phyloP scores from a whole-genome alignment of 2,797 vertebrate genomes.

The Gephyroberyx darwinii region DNA sequence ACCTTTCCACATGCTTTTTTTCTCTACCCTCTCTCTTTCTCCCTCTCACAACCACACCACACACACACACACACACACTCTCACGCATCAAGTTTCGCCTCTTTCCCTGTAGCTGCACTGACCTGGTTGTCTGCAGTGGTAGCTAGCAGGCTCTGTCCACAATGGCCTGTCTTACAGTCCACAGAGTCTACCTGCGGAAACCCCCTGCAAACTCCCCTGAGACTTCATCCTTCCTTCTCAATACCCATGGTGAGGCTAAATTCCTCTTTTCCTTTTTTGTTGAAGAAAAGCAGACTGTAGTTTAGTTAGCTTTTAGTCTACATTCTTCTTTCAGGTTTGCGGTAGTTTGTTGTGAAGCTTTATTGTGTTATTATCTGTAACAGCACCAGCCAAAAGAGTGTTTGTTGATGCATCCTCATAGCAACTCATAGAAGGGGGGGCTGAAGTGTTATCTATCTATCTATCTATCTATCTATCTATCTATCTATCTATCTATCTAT shows the following conservation, averaged over 20 bases:
- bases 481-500: not conserved
- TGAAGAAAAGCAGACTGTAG: not conserved
- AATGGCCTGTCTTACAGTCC: constrained; percentile 69
- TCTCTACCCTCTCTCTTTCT: not conserved
- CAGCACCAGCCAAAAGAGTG: not conserved
- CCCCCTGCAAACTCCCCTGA: constrained; percentile 33
- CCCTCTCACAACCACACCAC: not conserved
- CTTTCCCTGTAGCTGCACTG: constrained; percentile 38
- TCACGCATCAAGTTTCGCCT: constrained; percentile 64
- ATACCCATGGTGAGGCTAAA: constrained; percentile 65
- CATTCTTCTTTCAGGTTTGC: not conserved
- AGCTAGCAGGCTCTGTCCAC: constrained; percentile 30
- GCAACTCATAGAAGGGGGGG: no score
- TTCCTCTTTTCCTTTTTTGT: not conserved
- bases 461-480: constrained; percentile 8
- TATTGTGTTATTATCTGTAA: not conserved
- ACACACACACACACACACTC: constrained; percentile 9
- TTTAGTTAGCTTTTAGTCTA: not conserved
- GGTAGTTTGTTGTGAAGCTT: not conserved
- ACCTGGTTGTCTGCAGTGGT: constrained; percentile 15
- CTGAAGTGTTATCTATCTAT: not conserved
- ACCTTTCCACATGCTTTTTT: no score
- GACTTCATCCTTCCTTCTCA: constrained; percentile 66
- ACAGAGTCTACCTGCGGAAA: constrained; percentile 60
- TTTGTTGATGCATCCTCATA: no score